Conservation (phyloP, 2,113 vertebrate species). For the Phoenicopterus ruber region DNA sequence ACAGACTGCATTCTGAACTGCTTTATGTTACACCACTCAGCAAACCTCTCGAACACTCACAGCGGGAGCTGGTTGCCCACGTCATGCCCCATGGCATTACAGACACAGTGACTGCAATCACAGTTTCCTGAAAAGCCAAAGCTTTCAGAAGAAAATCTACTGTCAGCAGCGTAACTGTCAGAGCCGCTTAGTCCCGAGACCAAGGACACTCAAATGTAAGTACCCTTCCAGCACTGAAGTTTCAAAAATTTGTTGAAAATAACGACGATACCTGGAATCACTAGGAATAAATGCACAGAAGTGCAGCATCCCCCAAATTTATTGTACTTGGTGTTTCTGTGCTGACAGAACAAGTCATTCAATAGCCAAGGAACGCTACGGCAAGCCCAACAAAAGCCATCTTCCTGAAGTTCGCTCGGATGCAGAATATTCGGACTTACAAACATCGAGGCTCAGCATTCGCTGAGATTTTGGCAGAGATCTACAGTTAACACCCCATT, state of each 20-base stretch:
- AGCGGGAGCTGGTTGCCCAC: not conserved
- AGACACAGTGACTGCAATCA: not conserved
- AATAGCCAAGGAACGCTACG: not conserved
- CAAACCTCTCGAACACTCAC: not conserved
- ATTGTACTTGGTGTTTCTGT: not conserved
- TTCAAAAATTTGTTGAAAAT: not conserved
- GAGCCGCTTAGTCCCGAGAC: not conserved
- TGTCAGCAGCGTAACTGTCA: not conserved
- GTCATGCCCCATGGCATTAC: not conserved
- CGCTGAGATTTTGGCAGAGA: not conserved
- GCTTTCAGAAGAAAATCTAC: not conserved
- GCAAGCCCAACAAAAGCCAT: not conserved
- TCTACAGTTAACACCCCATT: not conserved
- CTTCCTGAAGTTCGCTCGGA: not conserved
- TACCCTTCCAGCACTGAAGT: not conserved
- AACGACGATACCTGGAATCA: not conserved
- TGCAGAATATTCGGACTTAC: rapidly evolving
- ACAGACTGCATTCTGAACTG: not conserved
- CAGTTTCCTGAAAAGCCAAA: not conserved
- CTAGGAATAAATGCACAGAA: not conserved
- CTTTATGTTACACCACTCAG: not conserved
- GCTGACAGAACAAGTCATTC: not conserved
- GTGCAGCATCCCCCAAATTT: no score
- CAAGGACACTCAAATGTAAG: no score
- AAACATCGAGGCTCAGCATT: not conserved